Percentiles rank a stretch among this genome's conserved stretches.
Conservation (phyloP, 2,797 vertebrate genomes). For the Pipistrellus pygmaeus region DNA sequence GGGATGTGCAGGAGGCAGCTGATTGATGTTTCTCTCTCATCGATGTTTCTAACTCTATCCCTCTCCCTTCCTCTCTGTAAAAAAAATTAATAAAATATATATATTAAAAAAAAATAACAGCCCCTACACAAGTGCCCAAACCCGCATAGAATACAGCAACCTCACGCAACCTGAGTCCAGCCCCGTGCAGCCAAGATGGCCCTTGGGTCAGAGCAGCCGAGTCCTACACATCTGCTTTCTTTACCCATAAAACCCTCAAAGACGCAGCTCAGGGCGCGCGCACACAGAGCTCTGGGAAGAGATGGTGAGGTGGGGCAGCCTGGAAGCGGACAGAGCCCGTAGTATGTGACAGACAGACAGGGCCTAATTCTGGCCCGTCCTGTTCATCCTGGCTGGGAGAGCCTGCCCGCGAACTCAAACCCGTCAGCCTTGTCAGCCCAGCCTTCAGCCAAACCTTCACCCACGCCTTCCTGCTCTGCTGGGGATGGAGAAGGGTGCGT, state of each 20-base stretch:
- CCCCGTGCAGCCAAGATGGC: neutral
- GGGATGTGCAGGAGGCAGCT: too few species aligned
- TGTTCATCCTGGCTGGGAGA: slow-evolving; percentile 33
- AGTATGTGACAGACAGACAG: neutral
- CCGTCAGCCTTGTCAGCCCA: neutral
- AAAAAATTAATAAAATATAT: too few species aligned
- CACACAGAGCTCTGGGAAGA: neutral
- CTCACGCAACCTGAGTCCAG: neutral
- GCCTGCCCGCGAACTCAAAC: slow-evolving; percentile 42
- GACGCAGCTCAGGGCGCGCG: neutral
- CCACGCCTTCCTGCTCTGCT: slow-evolving; percentile 62
- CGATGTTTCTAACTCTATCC: too few species aligned
- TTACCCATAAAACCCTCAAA: slow-evolving; percentile 34
- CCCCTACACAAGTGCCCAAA: neutral
- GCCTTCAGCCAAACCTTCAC: slow-evolving; percentile 9
- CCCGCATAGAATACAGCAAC: neutral
- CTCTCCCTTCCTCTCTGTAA: too few species aligned
- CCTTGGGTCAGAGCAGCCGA: neutral
- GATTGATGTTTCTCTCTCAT: too few species aligned
- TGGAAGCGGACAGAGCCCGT: neutral
- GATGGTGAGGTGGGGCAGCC: neutral
- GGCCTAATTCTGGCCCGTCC: slow-evolving; percentile 42
- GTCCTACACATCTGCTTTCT: neutral
- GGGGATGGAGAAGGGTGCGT: neutral
- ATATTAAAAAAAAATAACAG: neutral